Conservation (phyloP, 2,797 vertebrate species). For the Cuniculus paca region DNA sequence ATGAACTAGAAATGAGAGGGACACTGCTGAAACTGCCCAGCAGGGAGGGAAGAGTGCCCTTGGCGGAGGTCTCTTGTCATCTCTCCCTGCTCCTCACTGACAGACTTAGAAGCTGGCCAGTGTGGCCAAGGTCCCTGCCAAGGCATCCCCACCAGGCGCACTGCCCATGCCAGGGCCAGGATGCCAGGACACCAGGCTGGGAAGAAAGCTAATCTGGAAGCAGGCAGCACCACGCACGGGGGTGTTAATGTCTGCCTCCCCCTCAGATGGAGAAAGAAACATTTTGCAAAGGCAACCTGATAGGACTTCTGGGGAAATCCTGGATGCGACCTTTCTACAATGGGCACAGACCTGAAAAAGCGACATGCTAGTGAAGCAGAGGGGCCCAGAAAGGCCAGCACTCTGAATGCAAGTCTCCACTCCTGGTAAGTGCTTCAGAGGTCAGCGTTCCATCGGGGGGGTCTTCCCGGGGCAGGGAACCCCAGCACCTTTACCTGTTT, state of each 20-base stretch:
- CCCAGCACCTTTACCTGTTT: constrained; percentile 88
- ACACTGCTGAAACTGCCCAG: not conserved
- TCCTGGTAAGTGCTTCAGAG: not conserved
- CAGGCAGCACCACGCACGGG: not conserved
- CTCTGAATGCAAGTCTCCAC: not conserved
- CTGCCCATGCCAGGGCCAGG: not conserved
- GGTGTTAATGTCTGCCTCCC: not conserved
- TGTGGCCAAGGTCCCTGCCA: not conserved
- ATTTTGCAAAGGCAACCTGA: not conserved
- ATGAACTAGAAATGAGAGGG: not conserved
- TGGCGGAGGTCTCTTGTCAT: not conserved
- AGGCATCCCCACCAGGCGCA: not conserved
- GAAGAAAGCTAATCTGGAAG: not conserved
- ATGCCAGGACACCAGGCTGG: rapidly evolving
- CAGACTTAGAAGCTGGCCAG: not conserved
- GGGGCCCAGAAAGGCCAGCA: not conserved
- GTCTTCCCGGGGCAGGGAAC: not conserved
- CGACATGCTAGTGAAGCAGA: not conserved
- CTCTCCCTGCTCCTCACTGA: not conserved
- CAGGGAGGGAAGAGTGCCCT: not conserved
- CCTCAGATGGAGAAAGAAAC: constrained; percentile 4
- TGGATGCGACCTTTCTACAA: not conserved
- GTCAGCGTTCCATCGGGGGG: not conserved
- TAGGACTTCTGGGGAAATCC: not conserved
- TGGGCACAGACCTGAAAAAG: not conserved